Evolutionary conservation across 2,113 vertebrate species (phyloP).

Genomic region (Paracanthobrama guichenoti): DNA sequence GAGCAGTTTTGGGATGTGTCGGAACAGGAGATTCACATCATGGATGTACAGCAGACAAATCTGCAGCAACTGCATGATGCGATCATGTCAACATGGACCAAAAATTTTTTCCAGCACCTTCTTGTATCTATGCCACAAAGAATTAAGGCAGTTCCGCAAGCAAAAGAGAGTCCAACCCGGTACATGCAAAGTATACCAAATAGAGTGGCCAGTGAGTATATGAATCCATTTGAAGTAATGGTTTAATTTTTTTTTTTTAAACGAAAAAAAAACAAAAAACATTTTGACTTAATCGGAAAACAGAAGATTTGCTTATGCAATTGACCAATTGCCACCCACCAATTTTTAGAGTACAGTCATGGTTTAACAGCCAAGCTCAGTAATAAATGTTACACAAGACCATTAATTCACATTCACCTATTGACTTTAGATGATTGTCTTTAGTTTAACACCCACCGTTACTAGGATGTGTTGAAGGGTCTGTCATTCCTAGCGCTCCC

Average conservation of each 20-base stretch:
- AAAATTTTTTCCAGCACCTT: no score
- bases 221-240: not conserved
- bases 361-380: not conserved
- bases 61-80: no score
- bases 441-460: slow-evolving; percentile 53
- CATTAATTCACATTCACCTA: not conserved
- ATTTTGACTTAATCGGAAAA: not conserved
- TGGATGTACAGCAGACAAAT: no score
- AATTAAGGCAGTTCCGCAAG: no score
- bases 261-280: not conserved
- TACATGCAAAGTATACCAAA: no score
- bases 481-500: slow-evolving; percentile 82
- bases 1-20: no score
- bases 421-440: not conserved
- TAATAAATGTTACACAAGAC: not conserved
- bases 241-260: no score
- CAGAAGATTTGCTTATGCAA: not conserved
- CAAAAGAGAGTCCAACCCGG: no score
- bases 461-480: slow-evolving; percentile 79
- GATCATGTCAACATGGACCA: no score
- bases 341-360: not conserved
- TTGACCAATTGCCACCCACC: not conserved
- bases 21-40: no score
- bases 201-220: not conserved
- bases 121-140: no score